These are phyloP conservation scores for Hypotaenidia philippensis DNA, from an alignment of 2,797 vertebrate species.

Conservation along the genomic window DNA sequence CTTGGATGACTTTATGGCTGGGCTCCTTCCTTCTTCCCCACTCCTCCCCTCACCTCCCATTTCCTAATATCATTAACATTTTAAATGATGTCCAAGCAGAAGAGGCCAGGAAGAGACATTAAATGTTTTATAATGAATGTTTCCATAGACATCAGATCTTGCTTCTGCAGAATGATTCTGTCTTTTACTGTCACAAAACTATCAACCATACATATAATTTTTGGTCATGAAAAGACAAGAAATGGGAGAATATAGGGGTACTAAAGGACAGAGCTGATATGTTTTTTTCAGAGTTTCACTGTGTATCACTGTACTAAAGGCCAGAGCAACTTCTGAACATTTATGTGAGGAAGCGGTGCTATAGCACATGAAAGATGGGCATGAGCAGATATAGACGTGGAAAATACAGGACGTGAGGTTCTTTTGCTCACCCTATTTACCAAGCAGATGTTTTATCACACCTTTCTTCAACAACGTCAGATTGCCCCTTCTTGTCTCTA, in stretches of 20 bases:
- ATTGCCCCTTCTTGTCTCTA: neutral
- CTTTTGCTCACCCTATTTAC: neutral
- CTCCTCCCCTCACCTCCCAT: no score
- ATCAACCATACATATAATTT: neutral
- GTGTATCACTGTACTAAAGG: no score
- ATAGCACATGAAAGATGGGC: neutral
- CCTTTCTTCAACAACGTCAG: neutral
- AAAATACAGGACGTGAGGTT: rapidly evolving
- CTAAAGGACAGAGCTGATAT: neutral
- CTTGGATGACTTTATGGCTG: neutral
- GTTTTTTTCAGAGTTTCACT: neutral
- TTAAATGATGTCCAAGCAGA: neutral
- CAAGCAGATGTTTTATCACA: neutral
- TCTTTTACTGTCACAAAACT: neutral
- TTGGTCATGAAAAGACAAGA: neutral
- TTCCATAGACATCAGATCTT: neutral
- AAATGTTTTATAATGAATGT: neutral
- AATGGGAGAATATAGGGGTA: rapidly evolving
- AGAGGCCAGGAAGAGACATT: neutral
- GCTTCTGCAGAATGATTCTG: neutral
- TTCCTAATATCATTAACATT: neutral
- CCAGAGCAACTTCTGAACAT: neutral
- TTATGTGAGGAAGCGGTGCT: neutral
- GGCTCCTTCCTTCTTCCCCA: no score
- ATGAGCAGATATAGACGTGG: neutral